Percentiles rank a stretch among this genome's conserved stretches.
phyloP scores from a whole-genome alignment of 2,888 invertebrate genomes.

The Margaritifera margaritifera region DNA sequence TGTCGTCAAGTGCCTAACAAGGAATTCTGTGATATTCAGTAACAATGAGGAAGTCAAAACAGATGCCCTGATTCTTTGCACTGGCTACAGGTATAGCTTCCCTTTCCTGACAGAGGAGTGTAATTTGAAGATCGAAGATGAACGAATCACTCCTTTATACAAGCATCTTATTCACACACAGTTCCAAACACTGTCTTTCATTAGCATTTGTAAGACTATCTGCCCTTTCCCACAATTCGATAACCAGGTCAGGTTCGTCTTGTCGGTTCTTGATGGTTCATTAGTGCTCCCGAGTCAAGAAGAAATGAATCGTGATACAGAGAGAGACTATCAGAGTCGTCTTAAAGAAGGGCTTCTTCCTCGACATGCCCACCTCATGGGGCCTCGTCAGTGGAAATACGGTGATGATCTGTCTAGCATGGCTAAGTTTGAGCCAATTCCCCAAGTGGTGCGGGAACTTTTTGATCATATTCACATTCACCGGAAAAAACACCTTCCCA shows the following conservation, averaged over 20 bases:
- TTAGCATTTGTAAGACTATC: conserved; percentile 87
- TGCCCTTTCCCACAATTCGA: conserved; percentile 91
- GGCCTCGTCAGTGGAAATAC: conserved; percentile 82
- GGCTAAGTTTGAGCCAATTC: conserved; percentile 79
- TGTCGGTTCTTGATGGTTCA: conserved; percentile 79
- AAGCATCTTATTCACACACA: conserved; percentile 88
- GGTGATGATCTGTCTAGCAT: conserved; percentile 81
- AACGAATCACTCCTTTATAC: conserved; percentile 88
- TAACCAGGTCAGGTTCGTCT: conserved; percentile 81
- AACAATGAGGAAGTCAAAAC: conserved; percentile 78
- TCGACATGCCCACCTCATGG: conserved; percentile 89
- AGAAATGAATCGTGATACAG: conserved; percentile 82
- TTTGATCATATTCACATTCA: conserved; percentile 77
- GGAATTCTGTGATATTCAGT: conserved; percentile 70
- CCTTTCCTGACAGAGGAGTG: conserved; percentile 84
- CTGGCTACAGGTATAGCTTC: conserved; percentile 85
- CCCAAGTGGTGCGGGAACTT: conserved; percentile 81
- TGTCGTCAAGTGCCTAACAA: conserved; percentile 50
- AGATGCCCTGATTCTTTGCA: conserved; percentile 82
- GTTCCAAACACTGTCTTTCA: conserved; percentile 85
- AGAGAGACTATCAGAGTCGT: conserved; percentile 78
- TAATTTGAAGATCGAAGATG: conserved; percentile 82
- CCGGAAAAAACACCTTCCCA: conserved; percentile 19
- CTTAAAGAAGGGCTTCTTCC: conserved; percentile 80
- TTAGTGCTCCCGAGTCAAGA: conserved; percentile 78